These are phyloP conservation scores for Rhingia rostrata DNA, from an alignment of 2,888 invertebrate genomes.

Conservation along the genomic window DNA sequence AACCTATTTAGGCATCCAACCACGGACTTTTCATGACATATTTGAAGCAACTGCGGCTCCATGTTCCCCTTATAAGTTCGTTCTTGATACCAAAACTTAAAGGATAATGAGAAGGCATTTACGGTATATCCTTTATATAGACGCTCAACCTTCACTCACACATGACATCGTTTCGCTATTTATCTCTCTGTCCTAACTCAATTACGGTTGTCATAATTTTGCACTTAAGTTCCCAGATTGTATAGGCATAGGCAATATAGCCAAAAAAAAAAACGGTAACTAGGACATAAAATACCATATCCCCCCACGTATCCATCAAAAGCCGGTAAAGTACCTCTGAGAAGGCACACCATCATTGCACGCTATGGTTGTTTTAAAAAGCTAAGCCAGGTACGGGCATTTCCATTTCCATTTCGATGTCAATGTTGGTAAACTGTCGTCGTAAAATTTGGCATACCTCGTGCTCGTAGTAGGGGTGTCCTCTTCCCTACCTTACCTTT, in stretches of 20 bases:
- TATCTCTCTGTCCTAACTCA: conserved; percentile 30
- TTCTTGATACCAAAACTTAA: no score
- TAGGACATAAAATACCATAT: conserved; percentile 21
- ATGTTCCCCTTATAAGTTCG: no score
- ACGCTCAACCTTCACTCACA: conserved; percentile 11
- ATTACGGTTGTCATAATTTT: conserved; percentile 25
- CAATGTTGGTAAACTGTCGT: conserved; percentile 58
- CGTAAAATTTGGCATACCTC: conserved; percentile 53
- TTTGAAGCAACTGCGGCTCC: no score
- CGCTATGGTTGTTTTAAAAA: conserved; percentile 42
- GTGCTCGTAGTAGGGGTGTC: background rate
- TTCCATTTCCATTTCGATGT: conserved; percentile 38
- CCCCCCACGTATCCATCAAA: conserved; percentile 4
- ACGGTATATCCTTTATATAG: background rate
- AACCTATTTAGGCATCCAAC: no score
- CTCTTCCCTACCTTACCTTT: background rate
- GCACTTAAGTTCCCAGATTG: conserved; percentile 16
- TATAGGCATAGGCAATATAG: conserved; percentile 11
- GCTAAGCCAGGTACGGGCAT: background rate
- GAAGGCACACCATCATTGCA: conserved; percentile 27
- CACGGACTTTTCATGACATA: no score
- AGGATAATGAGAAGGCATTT: no score
- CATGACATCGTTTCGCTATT: conserved; percentile 35
- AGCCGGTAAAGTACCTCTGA: background rate
- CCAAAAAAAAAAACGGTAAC: conserved; percentile 7